Base-by-base conservation (phyloP, 2,113 vertebrate genomes). In the Sakesphorus luctuosus region DNA sequence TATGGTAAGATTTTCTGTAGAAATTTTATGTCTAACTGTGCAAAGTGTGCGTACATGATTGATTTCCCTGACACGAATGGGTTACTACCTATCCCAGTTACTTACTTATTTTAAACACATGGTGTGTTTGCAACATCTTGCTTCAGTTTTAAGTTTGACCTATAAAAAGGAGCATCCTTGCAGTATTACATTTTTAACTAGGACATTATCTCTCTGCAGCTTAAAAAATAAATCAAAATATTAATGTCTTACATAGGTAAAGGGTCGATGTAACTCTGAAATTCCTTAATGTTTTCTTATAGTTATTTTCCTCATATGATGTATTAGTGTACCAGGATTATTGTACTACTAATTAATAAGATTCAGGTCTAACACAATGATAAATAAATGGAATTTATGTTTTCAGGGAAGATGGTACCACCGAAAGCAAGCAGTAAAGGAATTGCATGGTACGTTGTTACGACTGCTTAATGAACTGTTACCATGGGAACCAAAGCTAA, bases 401-500 rank as follows among this genome's bases (percentile, higher is more conserved):
- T 98, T 98, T 82, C 93, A 99, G 99, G 99, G 98, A 93, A 99
- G 98, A 93, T 99, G 98, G 99, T 99, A 98, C 97, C 97, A 98
- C 68, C 98, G 98, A 94, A 99, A 98, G 95, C 98, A 99, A 97
- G 98, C 98, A 50, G 99, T 99, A 93, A 99, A 99, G 95, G 99
- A 99, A 86, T 97, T 99, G 50, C 99, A 99, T 97, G 98, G 98
- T 97, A 99, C 99, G 3, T 98, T 99, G 67, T 98, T 99, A 95
- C 98, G 99, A 97, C 98, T 99, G 95, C 98, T 99, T 95, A 99
- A 99, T 95, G 99, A 99, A 96, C 98, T 99, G 80, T 98, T 98
- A 82, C 99, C 99, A 92, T 99, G 99, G 99, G 99, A 99, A 98
- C 99, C 98, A 96, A 99, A 99, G 97, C 98, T 99, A 95, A 97